Conservation (phyloP, 2,797 vertebrate species). For the Nasua narica region DNA sequence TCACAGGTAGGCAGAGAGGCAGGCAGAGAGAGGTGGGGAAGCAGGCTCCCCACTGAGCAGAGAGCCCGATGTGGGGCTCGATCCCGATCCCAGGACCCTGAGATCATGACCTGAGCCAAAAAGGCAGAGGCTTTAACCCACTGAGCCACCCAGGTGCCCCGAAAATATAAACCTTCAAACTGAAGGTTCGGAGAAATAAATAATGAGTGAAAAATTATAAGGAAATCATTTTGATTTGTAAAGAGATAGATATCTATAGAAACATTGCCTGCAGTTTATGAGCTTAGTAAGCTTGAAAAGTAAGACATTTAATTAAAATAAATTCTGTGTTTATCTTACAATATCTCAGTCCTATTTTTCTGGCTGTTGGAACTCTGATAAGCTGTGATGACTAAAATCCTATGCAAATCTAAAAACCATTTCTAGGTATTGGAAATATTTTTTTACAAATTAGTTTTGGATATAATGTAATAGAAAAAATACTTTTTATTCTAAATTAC, state of each 20-base stretch:
- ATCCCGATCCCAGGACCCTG: too few relatives aligned
- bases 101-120: too few relatives aligned
- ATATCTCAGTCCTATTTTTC: not conserved
- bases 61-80: too few relatives aligned
- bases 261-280: not conserved
- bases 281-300: not conserved
- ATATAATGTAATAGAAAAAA: not conserved
- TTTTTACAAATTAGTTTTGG: not conserved
- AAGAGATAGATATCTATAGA: not conserved
- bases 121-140: too few relatives aligned
- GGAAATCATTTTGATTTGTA: not conserved
- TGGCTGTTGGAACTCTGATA: not conserved
- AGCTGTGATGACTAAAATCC: not conserved
- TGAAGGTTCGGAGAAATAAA: not conserved
- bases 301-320: constrained; percentile 31
- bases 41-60: too few relatives aligned
- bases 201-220: not conserved
- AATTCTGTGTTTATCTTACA: not conserved
- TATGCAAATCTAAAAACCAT: not conserved
- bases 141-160: too few relatives aligned
- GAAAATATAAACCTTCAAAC: not conserved
- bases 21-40: too few relatives aligned
- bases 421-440: not conserved
- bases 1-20: too few relatives aligned
- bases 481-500: not conserved